These are phyloP conservation scores for Melipona bicolor DNA, from an alignment of 2,888 invertebrate species.

Conservation along the genomic window DNA sequence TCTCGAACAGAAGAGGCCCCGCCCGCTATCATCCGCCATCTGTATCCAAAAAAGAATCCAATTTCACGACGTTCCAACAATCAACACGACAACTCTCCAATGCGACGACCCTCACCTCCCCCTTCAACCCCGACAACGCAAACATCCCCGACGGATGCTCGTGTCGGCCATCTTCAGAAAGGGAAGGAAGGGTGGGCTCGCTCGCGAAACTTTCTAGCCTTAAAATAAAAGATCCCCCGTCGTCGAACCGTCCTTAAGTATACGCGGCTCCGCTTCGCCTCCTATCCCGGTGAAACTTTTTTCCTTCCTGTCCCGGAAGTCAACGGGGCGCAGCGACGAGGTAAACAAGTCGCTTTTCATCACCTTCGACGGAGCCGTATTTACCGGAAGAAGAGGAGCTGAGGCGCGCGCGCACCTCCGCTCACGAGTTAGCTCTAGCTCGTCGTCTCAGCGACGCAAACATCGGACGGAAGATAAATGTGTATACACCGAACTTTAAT, in stretches of 20 bases:
- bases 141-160: conserved; percentile 28
- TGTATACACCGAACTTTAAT: conserved; percentile 64
- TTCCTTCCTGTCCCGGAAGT: conserved; percentile 59
- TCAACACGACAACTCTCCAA: neutral
- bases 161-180: neutral
- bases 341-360: conserved; percentile 72
- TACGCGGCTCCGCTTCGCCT: conserved; percentile 28
- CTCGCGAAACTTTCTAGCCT: conserved; percentile 32
- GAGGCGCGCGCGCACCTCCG: conserved; percentile 24
- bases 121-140: neutral
- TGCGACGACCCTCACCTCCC: neutral
- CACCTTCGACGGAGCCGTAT: conserved; percentile 65
- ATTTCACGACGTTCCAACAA: conserved; percentile 20
- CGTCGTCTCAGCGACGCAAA: conserved; percentile 50
- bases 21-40: neutral
- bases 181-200: neutral
- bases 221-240: conserved; percentile 53
- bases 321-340: conserved; percentile 46
- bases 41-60: neutral
- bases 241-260: conserved; percentile 45
- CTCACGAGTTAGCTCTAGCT: no score
- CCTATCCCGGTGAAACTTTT: conserved; percentile 46
- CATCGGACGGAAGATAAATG: conserved; percentile 61
- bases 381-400: conserved; percentile 59
- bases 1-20: neutral